Conservation (phyloP, 2,888 invertebrate genomes). For the Pheosia gnoma region DNA sequence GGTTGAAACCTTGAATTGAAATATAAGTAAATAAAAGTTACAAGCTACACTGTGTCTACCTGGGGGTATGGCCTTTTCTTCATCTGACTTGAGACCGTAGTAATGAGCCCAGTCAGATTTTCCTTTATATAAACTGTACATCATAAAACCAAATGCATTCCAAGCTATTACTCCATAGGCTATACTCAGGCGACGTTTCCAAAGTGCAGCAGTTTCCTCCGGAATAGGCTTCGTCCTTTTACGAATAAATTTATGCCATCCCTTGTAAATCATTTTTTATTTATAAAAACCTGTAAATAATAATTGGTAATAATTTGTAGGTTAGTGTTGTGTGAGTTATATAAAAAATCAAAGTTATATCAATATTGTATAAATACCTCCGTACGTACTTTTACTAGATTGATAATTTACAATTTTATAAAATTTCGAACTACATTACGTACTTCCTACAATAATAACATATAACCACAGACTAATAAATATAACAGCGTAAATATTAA, state of each 20-base stretch:
- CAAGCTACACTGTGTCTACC: slow-evolving; percentile 65
- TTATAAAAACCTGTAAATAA: neutral
- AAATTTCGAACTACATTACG: too few relatives aligned
- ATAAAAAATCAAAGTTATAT: too few relatives aligned
- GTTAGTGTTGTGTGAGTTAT: too few relatives aligned
- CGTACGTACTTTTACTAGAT: too few relatives aligned
- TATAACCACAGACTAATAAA: too few relatives aligned
- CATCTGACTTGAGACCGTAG: slow-evolving; percentile 86
- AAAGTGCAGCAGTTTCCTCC: slow-evolving; percentile 77
- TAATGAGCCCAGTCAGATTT: slow-evolving; percentile 87
- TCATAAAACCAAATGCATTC: slow-evolving; percentile 88
- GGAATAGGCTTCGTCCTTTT: slow-evolving; percentile 73
- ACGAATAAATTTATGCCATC: slow-evolving; percentile 74
- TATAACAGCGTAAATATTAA: too few relatives aligned
- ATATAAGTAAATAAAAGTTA: neutral
- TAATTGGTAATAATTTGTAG: neutral
- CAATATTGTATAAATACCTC: too few relatives aligned
- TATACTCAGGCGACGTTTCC: slow-evolving; percentile 86
- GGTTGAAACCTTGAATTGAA: too few relatives aligned
- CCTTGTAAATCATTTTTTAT: slow-evolving; percentile 55
- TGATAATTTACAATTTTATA: too few relatives aligned
- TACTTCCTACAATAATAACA: too few relatives aligned
- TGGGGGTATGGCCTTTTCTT: slow-evolving; percentile 82
- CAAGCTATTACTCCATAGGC: slow-evolving; percentile 87
- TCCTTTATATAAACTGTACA: slow-evolving; percentile 84